Conservation (phyloP, 2,113 vertebrate genomes). For the Aphyosemion australe region DNA sequence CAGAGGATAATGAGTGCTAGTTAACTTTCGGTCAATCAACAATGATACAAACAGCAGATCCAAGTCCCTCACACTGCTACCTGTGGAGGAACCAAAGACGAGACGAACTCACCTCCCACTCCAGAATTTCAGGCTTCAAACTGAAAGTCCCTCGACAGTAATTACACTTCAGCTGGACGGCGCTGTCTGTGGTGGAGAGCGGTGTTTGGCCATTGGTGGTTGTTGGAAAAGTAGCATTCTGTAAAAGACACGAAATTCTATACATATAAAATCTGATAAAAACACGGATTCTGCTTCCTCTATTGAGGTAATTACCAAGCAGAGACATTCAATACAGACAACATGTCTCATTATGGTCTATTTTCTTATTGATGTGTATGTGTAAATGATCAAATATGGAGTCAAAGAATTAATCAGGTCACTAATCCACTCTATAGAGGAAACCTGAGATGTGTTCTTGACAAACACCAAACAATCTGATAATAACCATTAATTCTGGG, state of each 20-base stretch:
- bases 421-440: neutral
- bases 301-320: neutral
- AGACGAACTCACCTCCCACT: slow-evolving; percentile 89
- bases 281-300: neutral
- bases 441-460: neutral
- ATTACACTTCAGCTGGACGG: slow-evolving; percentile 94
- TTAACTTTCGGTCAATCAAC: too few species aligned
- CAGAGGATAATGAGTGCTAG: too few species aligned
- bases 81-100: neutral
- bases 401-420: neutral
- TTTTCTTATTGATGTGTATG: neutral
- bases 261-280: too few species aligned
- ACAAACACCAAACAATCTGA: too few species aligned
- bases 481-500: too few species aligned
- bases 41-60: neutral
- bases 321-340: too few species aligned
- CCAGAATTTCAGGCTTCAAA: slow-evolving; percentile 93
- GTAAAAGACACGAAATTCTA: neutral
- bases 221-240: slow-evolving; percentile 89
- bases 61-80: neutral
- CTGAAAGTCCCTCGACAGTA: slow-evolving; percentile 94
- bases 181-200: slow-evolving; percentile 76
- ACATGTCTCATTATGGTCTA: too few species aligned
- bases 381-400: neutral
- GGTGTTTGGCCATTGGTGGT: slow-evolving; percentile 89